These are phyloP conservation scores for Danaus chrysippus DNA, from an alignment of 2,888 invertebrate genomes.

Conservation along the genomic window DNA sequence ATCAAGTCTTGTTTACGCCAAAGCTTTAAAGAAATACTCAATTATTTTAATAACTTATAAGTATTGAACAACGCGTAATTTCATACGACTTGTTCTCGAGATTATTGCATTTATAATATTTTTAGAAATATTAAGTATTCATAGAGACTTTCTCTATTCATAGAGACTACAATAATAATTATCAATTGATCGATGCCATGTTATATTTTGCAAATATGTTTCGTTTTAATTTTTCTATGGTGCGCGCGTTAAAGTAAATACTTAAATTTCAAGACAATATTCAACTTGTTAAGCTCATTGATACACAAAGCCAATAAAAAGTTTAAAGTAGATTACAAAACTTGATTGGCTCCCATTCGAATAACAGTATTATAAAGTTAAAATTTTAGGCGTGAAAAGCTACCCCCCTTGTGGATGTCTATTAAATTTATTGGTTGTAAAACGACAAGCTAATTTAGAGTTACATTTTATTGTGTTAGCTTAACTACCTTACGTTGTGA, in stretches of 20 bases:
- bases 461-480: conserved; percentile 75
- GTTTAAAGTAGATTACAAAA: conserved; percentile 58
- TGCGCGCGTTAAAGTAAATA: not conserved
- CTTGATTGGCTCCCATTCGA: conserved; percentile 49
- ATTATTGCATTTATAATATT: no score
- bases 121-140: no score
- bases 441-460: conserved; percentile 76
- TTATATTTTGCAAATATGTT: no score
- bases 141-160: no score
- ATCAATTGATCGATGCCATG: no score
- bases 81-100: no score
- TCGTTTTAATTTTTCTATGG: no score
- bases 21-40: no score
- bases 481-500: conserved; percentile 63
- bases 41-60: no score
- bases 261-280: conserved; percentile 1
- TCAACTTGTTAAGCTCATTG: conserved; percentile 36
- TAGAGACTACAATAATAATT: no score
- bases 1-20: no score
- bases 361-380: conserved; percentile 64
- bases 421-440: conserved; percentile 78
- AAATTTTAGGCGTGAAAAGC: conserved; percentile 60
- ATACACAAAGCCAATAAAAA: conserved; percentile 50
- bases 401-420: conserved; percentile 54
- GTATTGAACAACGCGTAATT: no score